Percentiles rank a stretch among this genome's conserved stretches.
Evolutionary conservation across 1,140 invertebrate genomes (phyloP).

Genomic region (Platorchestia sp.): DNA sequence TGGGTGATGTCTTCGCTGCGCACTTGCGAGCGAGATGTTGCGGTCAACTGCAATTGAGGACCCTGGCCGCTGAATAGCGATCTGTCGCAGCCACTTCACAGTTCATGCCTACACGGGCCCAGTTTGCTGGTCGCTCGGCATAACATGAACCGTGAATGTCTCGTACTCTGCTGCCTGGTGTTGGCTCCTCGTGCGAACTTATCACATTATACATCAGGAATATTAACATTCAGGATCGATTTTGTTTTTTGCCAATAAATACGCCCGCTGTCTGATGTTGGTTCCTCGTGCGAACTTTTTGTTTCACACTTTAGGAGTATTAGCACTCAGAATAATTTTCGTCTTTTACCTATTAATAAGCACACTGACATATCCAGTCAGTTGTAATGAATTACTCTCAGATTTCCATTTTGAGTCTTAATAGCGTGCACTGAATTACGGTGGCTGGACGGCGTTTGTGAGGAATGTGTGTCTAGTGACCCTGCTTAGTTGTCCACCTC

Average conservation of each 20-base stretch:
- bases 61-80: background rate
- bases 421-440: background rate
- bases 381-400: background rate
- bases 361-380: background rate
- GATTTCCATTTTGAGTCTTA: background rate
- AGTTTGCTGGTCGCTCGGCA: background rate
- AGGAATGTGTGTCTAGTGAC: background rate
- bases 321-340: background rate
- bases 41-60: background rate
- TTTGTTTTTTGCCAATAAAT: too few species aligned
- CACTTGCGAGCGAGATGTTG: background rate
- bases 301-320: background rate
- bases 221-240: too few species aligned
- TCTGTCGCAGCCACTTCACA: background rate
- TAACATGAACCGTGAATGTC: background rate
- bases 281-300: background rate
- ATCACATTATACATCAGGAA: too few species aligned
- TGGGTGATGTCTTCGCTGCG: background rate
- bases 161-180: background rate
- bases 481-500: background rate
- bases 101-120: background rate
- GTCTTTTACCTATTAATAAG: too few species aligned
- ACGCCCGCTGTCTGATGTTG: too few species aligned
- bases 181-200: too few species aligned
- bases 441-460: background rate